phyloP scores from a whole-genome alignment of 2,888 invertebrate species.

The Imbricaverruca yamaguchii region DNA sequence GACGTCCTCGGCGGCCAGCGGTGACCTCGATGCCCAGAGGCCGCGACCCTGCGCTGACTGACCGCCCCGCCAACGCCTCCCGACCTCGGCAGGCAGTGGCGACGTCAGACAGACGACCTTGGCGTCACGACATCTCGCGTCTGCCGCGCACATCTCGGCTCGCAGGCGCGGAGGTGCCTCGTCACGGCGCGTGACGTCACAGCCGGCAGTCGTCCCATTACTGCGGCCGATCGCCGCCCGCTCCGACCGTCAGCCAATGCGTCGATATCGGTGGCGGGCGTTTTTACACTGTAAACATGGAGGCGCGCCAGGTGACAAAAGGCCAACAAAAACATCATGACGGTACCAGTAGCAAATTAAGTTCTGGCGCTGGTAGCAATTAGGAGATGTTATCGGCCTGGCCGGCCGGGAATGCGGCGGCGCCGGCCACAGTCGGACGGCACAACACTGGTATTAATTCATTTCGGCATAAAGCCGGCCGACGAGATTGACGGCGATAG shows the following conservation, averaged over 20 bases:
- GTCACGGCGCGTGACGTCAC: background rate
- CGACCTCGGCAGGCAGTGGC: too few species aligned
- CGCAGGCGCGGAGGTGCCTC: background rate
- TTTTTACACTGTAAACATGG: conserved; percentile 1
- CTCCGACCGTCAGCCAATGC: background rate
- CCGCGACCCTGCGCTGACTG: too few species aligned
- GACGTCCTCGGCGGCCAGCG: too few species aligned
- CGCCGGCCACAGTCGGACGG: background rate
- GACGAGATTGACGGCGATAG: conserved; percentile 12
- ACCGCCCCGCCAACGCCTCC: too few species aligned
- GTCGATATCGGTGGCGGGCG: background rate
- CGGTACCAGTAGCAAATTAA: conserved; percentile 16
- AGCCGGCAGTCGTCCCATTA: background rate
- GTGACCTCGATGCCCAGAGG: too few species aligned
- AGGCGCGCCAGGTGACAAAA: background rate
- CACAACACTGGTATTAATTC: conserved; percentile 16
- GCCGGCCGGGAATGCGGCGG: conserved; percentile 1
- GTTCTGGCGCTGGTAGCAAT: background rate
- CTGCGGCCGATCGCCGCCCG: background rate
- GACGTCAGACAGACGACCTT: too few species aligned
- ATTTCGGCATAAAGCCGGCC: conserved; percentile 15
- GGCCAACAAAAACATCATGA: background rate
- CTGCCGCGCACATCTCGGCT: too few species aligned
- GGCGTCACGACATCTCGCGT: too few species aligned
- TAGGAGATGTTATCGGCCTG: conserved; percentile 5